Evolutionary conservation across 1,140 invertebrate species (phyloP).

Genomic region (Calosoma granatense): DNA sequence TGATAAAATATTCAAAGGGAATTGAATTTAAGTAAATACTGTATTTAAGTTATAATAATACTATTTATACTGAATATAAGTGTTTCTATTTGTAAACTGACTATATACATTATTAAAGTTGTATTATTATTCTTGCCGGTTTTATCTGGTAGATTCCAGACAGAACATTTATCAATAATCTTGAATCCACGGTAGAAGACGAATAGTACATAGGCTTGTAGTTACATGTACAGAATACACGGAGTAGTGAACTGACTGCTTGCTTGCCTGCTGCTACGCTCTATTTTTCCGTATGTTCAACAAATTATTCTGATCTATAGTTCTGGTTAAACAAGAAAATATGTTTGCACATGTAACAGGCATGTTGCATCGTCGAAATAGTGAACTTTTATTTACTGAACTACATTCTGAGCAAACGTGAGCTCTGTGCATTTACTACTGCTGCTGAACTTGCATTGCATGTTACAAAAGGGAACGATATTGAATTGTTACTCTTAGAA

Average conservation of each 20-base stretch:
- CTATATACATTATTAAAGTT: no score
- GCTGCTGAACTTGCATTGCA: not conserved
- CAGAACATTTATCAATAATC: not conserved
- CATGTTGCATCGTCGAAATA: not conserved
- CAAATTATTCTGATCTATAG: not conserved
- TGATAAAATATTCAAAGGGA: no score
- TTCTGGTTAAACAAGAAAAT: conserved; percentile 2
- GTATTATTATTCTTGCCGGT: no score
- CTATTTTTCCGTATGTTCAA: conserved; percentile 4
- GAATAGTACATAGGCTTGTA: not conserved
- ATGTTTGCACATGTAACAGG: conserved; percentile 1
- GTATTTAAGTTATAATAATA: no score
- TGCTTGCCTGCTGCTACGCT: not conserved
- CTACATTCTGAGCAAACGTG: no score
- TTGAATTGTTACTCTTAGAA: not conserved
- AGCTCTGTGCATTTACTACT: no score
- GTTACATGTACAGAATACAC: not conserved
- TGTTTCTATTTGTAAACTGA: no score
- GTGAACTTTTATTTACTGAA: not conserved
- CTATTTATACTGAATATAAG: no score
- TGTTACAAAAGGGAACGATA: not conserved
- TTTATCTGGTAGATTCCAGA: no score
- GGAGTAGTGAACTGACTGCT: not conserved
- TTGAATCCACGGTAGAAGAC: no score
- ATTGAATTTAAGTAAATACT: no score